Conservation (phyloP, 2,113 vertebrate species). For the Hippolais icterina region DNA sequence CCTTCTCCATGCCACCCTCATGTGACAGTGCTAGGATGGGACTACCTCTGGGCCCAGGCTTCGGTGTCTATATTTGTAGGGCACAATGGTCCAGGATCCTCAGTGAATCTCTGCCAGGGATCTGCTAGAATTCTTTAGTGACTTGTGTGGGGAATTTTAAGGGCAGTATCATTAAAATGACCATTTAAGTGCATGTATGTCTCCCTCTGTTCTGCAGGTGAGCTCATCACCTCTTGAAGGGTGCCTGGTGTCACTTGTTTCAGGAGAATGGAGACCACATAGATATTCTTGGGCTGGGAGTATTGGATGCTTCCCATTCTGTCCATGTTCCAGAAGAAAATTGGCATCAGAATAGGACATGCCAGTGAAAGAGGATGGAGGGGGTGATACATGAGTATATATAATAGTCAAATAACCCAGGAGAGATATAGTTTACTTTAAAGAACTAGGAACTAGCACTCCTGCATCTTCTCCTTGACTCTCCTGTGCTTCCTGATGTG, state of each 20-base stretch:
- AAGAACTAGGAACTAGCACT: not conserved
- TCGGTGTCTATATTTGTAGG: not conserved
- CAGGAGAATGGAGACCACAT: not conserved
- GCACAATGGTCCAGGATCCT: not conserved
- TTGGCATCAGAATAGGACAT: not conserved
- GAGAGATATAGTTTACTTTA: not conserved
- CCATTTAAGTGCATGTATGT: not conserved
- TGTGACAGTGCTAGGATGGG: not conserved
- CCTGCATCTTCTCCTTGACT: not conserved
- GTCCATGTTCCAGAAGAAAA: not conserved
- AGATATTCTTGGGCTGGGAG: not conserved
- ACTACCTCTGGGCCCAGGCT: not conserved
- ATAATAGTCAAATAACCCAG: not conserved
- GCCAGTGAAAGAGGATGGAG: not conserved
- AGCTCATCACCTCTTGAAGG: not conserved
- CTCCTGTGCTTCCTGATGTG: not conserved
- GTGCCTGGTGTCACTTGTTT: not conserved
- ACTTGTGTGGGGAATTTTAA: not conserved
- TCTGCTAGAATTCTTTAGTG: not conserved
- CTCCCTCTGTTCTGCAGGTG: not conserved
- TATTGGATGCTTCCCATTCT: not conserved
- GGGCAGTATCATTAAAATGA: not conserved
- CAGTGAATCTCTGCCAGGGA: not conserved
- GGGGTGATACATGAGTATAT: not conserved
- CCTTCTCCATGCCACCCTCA: accelerated